These are phyloP conservation scores for Neotoxoptera formosana DNA, from an alignment of 1,140 invertebrate species.

Conservation along the genomic window DNA sequence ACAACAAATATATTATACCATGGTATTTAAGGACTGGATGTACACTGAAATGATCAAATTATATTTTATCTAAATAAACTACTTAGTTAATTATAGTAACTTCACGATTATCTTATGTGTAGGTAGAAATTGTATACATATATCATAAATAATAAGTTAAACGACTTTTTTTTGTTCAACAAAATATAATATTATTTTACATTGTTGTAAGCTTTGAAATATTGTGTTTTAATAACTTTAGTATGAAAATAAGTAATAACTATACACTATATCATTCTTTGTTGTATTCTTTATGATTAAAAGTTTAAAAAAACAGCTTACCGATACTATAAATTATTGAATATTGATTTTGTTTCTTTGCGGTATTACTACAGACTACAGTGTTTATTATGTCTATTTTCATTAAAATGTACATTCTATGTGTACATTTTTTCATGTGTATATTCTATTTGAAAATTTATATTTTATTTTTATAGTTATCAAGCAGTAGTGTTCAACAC, in stretches of 20 bases:
- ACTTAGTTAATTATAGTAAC: background rate
- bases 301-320: background rate
- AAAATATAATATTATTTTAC: constrained; percentile 3
- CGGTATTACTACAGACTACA: background rate
- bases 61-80: constrained; percentile 22
- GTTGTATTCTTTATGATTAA: background rate
- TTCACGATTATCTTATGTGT: background rate
- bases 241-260: background rate
- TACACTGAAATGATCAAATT: constrained; percentile 13
- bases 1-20: background rate
- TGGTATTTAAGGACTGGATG: background rate
- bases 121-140: background rate
- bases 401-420: no score
- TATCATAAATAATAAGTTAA: background rate
- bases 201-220: background rate
- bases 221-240: constrained; percentile 18
- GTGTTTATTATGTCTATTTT: background rate
- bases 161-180: background rate
- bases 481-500: no score
- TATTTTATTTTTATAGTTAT: no score
- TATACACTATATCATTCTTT: constrained; percentile 12
- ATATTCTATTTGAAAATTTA: no score
- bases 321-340: constrained; percentile 1
- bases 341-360: background rate
- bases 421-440: no score